Evolutionary conservation across 2,797 vertebrate species (phyloP), one percentile per base, ranked within the genome.

Genomic region (Malacoctenus gilli): DNA sequence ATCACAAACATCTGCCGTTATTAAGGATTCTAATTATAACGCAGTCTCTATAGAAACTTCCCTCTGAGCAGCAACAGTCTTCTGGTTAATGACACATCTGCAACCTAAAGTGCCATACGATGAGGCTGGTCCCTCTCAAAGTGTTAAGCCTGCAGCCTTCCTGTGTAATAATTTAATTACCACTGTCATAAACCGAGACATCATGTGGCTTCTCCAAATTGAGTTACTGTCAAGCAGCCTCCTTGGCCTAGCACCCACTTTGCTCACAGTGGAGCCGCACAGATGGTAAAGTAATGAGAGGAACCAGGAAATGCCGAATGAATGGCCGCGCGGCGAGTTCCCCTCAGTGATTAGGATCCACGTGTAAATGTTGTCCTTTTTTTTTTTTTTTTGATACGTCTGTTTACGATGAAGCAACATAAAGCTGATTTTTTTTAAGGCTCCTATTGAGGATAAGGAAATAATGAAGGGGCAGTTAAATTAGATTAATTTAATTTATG

Each of bases 131-230:
- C 15, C 30, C 20, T 53, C 61, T 53, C 37, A 72, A 74, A 64
- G 42, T 49, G 30, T 55, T 49, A 7, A 23, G 30, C 43, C 8
- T 30, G 21, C 30, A 21, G 34, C 50, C 48, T 19, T 42, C 66
- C 62, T 76, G 64, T 54, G 37, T 57, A 22, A 42, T 76, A 50
- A 75, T 79, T 62, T 49, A 14, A 65, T 79, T 62, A 46, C 18
- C 36, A 20, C 34, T 64, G 55, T 64, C 59, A 57, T 49, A 65
- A 68, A 65, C 11, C 51, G 40, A 74, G 49, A 47, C 49, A 65
- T 25, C 66, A 59, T 60, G 56, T 61, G 66, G 36, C 23, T 35
- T 12, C 39, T 68, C 57, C 47, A 72, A 76, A 79, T 50, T 21
- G 31, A 79, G 43, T 73, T 76, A 73, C 6, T 37, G 50, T 73